phyloP scores from a whole-genome alignment of 2,797 vertebrate genomes.

The Lycodopsis pacificus region DNA sequence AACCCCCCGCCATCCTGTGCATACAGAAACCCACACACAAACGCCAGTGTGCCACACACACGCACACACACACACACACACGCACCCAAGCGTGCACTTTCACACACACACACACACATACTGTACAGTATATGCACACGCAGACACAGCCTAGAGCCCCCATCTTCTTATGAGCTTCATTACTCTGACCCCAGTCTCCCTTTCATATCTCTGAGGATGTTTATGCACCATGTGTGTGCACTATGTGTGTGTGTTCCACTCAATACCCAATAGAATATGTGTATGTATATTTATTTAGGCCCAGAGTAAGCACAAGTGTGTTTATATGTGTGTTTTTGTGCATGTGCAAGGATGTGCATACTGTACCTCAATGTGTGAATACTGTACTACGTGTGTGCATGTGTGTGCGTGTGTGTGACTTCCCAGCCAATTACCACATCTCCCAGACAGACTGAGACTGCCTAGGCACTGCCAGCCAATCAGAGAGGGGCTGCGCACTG shows the following conservation, averaged over 20 bases:
- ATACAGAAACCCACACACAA: conserved; percentile 67
- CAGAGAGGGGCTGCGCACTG: conserved; percentile 80
- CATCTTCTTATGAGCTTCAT: conserved; percentile 76
- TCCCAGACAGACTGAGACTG: conserved; percentile 87
- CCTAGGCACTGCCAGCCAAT: conserved; percentile 85
- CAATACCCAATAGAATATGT: conserved; percentile 51
- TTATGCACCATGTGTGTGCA: conserved; percentile 44
- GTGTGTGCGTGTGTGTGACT: conserved; percentile 70
- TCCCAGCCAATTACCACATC: conserved; percentile 89
- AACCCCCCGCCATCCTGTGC: conserved; percentile 55
- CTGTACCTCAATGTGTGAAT: conserved; percentile 52
- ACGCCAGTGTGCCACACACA: conserved; percentile 29
- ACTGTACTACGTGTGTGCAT: conserved; percentile 52
- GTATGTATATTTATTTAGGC: conserved; percentile 64
- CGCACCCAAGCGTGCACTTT: conserved; percentile 35
- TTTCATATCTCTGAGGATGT: conserved; percentile 76
- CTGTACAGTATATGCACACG: conserved; percentile 37
- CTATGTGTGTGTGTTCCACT: conserved; percentile 50
- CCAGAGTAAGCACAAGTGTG: conserved; percentile 57
- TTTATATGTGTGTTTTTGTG: conserved; percentile 49
- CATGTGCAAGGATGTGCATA: conserved; percentile 28
- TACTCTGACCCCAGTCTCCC: conserved; percentile 78
- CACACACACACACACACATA: conserved; percentile 32
- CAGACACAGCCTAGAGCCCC: conserved; percentile 68
- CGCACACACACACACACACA: neutral